Conservation (phyloP, 2,888 invertebrate species). For the Drosophila prostipennis region DNA sequence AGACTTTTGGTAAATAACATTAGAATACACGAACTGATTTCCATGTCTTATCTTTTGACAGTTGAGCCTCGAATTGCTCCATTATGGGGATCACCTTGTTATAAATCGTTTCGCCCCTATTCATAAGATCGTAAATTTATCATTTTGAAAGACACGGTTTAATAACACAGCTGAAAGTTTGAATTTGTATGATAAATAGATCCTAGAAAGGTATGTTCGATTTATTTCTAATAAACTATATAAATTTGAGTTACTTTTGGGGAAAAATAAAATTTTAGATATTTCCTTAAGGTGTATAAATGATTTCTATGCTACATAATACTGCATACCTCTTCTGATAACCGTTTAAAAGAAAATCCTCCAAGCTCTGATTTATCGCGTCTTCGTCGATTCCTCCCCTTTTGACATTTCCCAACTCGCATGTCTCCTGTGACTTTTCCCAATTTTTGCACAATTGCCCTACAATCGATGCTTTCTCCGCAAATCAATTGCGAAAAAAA, state of each 20-base stretch:
- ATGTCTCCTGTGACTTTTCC: conserved; percentile 74
- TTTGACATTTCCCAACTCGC: conserved; percentile 45
- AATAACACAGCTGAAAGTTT: neutral
- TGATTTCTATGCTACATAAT: too few species aligned
- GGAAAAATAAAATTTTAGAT: too few species aligned
- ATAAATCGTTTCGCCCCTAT: conserved; percentile 14
- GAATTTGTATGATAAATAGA: neutral
- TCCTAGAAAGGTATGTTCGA: too few species aligned
- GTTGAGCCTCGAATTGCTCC: conserved; percentile 35
- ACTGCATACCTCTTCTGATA: neutral
- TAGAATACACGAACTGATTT: conserved; percentile 17
- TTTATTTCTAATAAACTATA: neutral
- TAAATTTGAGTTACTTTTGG: too few species aligned
- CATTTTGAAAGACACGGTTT: neutral
- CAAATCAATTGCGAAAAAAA: conserved; percentile 82
- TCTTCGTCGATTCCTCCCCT: conserved; percentile 48
- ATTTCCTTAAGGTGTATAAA: too few species aligned
- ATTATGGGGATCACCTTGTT: conserved; percentile 33
- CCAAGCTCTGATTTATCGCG: conserved; percentile 27
- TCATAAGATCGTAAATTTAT: neutral
- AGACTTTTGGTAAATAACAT: neutral
- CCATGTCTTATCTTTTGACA: neutral
- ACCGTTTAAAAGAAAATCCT: neutral
- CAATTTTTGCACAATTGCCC: conserved; percentile 81
- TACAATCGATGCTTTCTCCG: conserved; percentile 82